Evolutionary conservation across 2,797 vertebrate species (phyloP), one percentile per base, ranked within the genome.

Genomic region (Silurus aristotelis): DNA sequence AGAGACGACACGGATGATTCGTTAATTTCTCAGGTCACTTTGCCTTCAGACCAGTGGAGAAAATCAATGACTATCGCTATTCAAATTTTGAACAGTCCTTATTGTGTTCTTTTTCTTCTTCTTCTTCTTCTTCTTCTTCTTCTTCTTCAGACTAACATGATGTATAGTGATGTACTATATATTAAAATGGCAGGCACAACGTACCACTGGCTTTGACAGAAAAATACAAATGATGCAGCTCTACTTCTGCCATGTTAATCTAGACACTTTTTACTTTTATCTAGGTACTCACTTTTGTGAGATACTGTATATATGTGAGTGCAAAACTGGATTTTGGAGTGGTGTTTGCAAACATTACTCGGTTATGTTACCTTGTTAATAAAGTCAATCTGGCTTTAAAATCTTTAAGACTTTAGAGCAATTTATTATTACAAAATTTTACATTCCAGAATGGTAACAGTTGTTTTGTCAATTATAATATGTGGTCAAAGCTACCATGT

Each of bases 181-280:
- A 85, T 64, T 31, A 27, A 38, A 66, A 55, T 20, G 60, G 87
- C 79, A 60, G 77, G 56, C 73, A 66, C 63, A 86, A 89, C 77
- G 83, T 86, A 48, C 46, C 77, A 20, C 63, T 87, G 83, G 75
- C 71, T 87, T 77, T 80, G 73, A 87, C 83, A 85, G 56, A 38
- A 38, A 80, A 80, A 87, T 27, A 27, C 72, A 55, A 88, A 88
- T 83, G 43, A 25, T 83, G 48, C 63, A 60, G 55, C 38, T 38
- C 38, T 38, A 38, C 38, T 3, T 38, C 38, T 38, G 38, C 38
- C 38, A 38, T 38, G 38, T 61, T 79, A 64, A 73, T n/a, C 60
- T 70, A 38, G 38, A 38, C 38, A 4, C 38, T 38, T 31, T 31
- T 31, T 31, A 31, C 31, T 31, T 31, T 31, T 3, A 31, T 31